Evolutionary conservation across 2,888 invertebrate species (phyloP), one percentile per base, ranked within the genome.

Genomic region (Bombyx huttoni): DNA sequence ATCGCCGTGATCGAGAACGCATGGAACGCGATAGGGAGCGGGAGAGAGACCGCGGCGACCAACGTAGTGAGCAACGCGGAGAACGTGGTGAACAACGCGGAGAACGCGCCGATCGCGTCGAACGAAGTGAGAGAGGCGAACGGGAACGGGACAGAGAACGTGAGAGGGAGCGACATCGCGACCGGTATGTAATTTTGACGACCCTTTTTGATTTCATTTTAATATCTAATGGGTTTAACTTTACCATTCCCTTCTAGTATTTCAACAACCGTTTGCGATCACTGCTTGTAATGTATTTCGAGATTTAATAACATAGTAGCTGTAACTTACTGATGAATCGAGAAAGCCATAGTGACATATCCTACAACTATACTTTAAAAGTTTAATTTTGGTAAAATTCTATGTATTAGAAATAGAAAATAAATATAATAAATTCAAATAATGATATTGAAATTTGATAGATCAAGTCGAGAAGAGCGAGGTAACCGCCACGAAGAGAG

Each of bases 1-100:
- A 84, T 55, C 60, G 82, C 8, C 75, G 86, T 0, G 87, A 89
- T 57, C 60, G 88, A 10, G 88, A 87, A 55, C 75, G 87, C 40
- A 83, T 81, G 76, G 87, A 88, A 48, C 65, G 82, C 0, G 89
- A 89, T 53, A 67, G 81, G 7, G 83, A 85, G 46, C 67, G 84
- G 1, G 85, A 85, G 46, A 62, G 75, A 8, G 78, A 78, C 10
- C 68, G 77, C 35, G 68, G 70, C 24, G 12, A 40, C 40, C 9
- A 40, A 10, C 40, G 40, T 12, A 40, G 40, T 12, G 40, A 24
- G 3, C 24, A 71, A 0, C 54, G 69, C 1, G 59, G 57, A 12
- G 60, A 59, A n/a, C 48, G 58, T n/a, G 51, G 46, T n/a, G 40
- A 40, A 40, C 40, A 12, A 8, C 9, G 40, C 12, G 57, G 57